Percentiles rank a stretch among this genome's conserved stretches.
Conservation (phyloP, 2,113 vertebrate species). For the Neogale vison region DNA sequence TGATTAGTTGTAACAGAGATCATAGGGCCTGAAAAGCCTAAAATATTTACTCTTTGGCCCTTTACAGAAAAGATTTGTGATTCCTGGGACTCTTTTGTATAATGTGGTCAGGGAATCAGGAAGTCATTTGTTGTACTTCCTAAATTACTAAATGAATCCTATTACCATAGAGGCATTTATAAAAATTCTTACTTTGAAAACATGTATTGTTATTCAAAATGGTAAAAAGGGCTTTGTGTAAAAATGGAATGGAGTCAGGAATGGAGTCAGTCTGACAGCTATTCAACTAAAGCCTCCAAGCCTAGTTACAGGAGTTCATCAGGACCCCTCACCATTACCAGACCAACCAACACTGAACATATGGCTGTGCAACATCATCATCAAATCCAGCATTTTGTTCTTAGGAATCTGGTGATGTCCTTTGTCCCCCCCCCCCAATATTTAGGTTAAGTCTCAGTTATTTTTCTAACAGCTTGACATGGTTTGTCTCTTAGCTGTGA, state of each 20-base stretch:
- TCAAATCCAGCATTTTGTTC: background rate
- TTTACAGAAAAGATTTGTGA: conserved; percentile 2
- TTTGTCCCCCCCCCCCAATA: background rate
- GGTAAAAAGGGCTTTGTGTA: background rate
- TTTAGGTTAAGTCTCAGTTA: background rate
- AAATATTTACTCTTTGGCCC: background rate
- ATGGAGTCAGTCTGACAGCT: background rate
- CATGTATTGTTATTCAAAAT: background rate
- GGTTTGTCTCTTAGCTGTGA: background rate
- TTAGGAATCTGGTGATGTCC: background rate
- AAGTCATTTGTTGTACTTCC: background rate
- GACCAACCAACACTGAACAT: background rate
- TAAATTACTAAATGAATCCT: background rate
- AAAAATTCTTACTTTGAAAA: background rate
- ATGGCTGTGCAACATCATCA: background rate
- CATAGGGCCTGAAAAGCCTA: background rate
- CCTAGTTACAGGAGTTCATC: background rate
- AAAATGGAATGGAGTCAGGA: background rate
- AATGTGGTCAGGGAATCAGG: background rate
- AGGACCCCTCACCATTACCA: background rate
- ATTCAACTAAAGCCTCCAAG: background rate
- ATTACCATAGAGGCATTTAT: background rate
- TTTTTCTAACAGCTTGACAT: background rate
- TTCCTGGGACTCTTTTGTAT: background rate
- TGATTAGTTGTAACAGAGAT: background rate